Evolutionary conservation across 2,797 vertebrate species (phyloP).

Genomic region (Chelon labrosus): DNA sequence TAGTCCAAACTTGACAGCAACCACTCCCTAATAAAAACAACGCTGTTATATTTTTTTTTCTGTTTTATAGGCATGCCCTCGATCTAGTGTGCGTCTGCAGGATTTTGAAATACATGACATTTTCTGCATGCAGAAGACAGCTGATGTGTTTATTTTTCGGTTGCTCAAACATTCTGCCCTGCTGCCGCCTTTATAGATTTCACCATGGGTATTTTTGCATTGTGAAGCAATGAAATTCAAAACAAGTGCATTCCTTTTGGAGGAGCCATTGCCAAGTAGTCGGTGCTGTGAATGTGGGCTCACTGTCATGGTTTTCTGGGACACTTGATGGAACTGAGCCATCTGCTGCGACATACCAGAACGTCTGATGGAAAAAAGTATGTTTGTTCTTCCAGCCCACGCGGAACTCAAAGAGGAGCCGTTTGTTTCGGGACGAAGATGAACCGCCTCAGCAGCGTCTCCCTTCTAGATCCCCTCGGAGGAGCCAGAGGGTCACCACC

Average conservation of each 20-base stretch:
- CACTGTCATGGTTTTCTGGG: no score
- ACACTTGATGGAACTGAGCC: no score
- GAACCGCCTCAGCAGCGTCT: conserved; percentile 87
- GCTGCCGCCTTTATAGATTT: background rate
- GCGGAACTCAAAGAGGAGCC: conserved; percentile 95
- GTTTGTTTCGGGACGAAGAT: conserved; percentile 94
- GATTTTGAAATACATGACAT: background rate
- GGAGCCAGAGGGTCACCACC: conserved; percentile 94
- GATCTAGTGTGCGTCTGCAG: background rate
- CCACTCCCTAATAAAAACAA: background rate
- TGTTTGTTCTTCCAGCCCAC: conserved; percentile 86
- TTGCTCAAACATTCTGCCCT: no score
- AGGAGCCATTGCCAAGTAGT: background rate
- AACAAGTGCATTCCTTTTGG: no score
- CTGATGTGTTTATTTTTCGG: background rate
- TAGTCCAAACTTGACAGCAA: background rate
- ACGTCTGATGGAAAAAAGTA: background rate
- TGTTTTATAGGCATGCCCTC: background rate
- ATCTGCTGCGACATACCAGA: background rate
- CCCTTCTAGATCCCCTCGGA: conserved; percentile 93
- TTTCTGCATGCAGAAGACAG: background rate
- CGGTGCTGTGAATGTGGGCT: background rate
- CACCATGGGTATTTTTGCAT: background rate
- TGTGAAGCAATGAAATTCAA: no score
- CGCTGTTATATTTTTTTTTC: background rate